These are phyloP conservation scores for Helicolenus hilgendorfi DNA, from an alignment of 2,797 vertebrate genomes.

Conservation along the genomic window DNA sequence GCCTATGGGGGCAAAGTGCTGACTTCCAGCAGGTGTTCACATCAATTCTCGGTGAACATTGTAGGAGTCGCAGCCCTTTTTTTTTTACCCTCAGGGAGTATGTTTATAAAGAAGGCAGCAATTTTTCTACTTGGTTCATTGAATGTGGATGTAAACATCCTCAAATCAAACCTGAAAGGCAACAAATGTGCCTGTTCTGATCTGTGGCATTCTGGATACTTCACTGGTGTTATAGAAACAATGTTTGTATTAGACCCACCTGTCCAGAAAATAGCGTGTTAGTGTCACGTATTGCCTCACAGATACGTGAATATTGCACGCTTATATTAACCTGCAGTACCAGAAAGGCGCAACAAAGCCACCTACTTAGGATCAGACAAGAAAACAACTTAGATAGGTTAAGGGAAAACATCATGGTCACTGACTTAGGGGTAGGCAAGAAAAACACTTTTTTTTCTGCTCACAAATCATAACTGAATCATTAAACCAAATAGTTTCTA, in stretches of 20 bases:
- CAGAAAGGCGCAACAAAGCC: too few species aligned
- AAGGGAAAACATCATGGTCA: too few species aligned
- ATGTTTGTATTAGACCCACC: background rate
- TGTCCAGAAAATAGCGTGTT: too few species aligned
- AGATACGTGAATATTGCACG: too few species aligned
- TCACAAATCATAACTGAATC: background rate
- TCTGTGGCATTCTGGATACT: background rate
- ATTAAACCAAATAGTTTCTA: background rate
- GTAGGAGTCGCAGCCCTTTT: background rate
- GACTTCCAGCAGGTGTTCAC: conserved; percentile 35
- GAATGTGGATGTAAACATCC: conserved; percentile 24
- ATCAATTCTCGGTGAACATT: conserved; percentile 4
- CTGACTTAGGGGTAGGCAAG: too few species aligned
- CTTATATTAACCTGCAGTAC: too few species aligned
- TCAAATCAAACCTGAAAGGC: conserved; percentile 36
- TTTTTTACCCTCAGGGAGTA: conserved; percentile 7
- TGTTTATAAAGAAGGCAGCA: conserved; percentile 4
- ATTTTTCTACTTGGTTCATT: conserved; percentile 21
- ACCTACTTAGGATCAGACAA: too few species aligned
- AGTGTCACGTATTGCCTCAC: too few species aligned
- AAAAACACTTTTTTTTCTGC: background rate
- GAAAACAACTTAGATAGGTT: too few species aligned
- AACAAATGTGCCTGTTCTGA: conserved; percentile 19
- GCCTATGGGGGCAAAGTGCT: conserved; percentile 22
- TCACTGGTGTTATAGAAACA: background rate